Evolutionary conservation across 2,797 vertebrate species (phyloP), one percentile per base, ranked within the genome.

Genomic region (Eutrigla gurnardus): DNA sequence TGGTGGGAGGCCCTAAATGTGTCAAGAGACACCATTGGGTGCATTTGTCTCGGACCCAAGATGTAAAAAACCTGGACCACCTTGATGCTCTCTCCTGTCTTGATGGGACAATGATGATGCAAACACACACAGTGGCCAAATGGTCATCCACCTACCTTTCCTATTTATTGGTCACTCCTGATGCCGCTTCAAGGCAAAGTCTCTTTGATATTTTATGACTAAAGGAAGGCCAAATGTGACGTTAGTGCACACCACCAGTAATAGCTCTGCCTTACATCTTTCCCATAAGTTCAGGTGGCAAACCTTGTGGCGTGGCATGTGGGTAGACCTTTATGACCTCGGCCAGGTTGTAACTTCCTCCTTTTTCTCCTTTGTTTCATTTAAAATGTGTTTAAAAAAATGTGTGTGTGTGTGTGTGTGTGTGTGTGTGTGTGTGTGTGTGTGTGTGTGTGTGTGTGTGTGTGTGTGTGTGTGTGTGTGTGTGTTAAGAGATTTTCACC

Each of bases 61-160:
- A 84, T 80, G 78, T 61, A 67, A 45, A 71, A 67, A 83, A 59
- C 45, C 57, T 50, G 80, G 85, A 87, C 86, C 88, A 88, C 84
- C 85, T 86, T 62, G 69, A 65, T 71, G 63, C 59, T 73, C 15
- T 53, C 58, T 73, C 40, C 69, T 75, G 72, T 73, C 66, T 52
- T 35, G 10, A 45, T 66, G 69, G 67, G 60, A 17, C 6, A 9
- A 75, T 67, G 35, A 86, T 67, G 60, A 61, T 35, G 3, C 64
- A 37, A 7, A 65, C 39, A 43, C 58, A 40, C 36, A 54, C 72
- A 55, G 52, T 15, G 18, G 45, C 58, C 80, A 90, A 81, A 86
- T 88, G 86, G 82, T 81, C 67, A 42, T 47, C 39, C 3, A 17
- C 9, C 37, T 39, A 46, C 4, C 14, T 49, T 32, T 25, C 7